phyloP scores from a whole-genome alignment of 2,797 vertebrate species.

The Rachycentron canadum region DNA sequence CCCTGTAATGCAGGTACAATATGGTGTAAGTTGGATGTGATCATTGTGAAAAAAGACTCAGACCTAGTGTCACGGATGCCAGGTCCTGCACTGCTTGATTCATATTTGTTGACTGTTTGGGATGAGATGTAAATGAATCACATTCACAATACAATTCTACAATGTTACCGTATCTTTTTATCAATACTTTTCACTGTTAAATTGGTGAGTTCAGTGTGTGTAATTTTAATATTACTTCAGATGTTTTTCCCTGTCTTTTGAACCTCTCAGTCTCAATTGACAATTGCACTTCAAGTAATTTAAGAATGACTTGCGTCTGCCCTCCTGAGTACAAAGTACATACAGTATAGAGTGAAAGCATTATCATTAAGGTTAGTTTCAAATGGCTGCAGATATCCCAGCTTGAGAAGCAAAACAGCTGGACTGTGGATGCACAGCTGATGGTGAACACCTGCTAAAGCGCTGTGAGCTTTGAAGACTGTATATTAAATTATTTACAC shows the following conservation, averaged over 20 bases:
- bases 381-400: not conserved
- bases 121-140: not conserved
- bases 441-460: not conserved
- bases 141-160: not conserved
- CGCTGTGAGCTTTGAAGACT: not conserved
- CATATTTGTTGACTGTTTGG: not conserved
- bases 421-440: not conserved
- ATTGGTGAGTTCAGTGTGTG: not conserved
- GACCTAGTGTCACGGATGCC: constrained; percentile 1
- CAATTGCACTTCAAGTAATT: no score
- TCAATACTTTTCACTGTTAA: not conserved
- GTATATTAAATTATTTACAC: no score
- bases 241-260: no score
- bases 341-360: no score
- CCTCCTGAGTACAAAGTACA: no score
- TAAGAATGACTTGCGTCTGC: no score
- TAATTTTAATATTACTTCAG: not conserved
- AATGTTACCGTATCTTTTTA: not conserved
- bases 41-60: not conserved
- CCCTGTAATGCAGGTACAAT: not conserved
- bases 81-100: not conserved
- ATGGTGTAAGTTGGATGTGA: not conserved
- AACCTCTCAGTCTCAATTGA: no score
- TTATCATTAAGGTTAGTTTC: no score
- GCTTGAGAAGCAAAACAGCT: not conserved